Conservation (phyloP, 2,797 vertebrate genomes). For the Pachyuromys duprasi region DNA sequence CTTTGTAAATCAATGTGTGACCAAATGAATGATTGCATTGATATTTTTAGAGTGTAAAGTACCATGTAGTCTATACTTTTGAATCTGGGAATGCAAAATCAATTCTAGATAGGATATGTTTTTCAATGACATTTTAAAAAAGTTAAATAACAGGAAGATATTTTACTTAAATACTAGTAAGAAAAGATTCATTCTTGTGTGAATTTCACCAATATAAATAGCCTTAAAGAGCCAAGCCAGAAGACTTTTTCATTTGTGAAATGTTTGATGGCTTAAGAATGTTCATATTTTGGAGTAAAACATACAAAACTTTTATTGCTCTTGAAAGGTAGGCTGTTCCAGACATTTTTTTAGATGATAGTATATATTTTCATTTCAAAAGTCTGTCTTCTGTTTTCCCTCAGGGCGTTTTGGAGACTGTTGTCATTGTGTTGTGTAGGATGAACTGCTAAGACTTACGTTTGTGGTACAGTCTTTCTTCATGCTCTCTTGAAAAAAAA, state of each 20-base stretch:
- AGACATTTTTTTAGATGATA: neutral
- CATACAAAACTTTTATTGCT: fast-evolving
- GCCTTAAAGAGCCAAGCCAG: neutral
- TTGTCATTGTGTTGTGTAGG: neutral
- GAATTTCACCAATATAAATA: neutral
- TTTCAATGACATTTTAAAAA: neutral
- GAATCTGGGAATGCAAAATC: neutral
- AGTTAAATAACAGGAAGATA: neutral
- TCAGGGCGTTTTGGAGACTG: neutral
- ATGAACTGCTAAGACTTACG: neutral
- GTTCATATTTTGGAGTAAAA: neutral
- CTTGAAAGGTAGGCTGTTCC: neutral
- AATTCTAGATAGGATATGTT: neutral
- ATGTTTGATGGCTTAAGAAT: neutral
- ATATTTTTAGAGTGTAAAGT: neutral
- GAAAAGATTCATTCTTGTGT: neutral
- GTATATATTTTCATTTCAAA: neutral
- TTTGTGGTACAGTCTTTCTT: neutral
- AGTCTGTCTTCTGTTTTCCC: neutral
- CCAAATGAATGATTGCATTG: neutral
- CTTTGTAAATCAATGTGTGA: neutral
- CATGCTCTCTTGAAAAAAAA: neutral
- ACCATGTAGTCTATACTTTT: neutral
- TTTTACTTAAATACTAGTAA: neutral
- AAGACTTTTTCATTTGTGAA: neutral